Evolutionary conservation across 1,140 invertebrate genomes (phyloP), one percentile per base, ranked within the genome.

Genomic region (Odontomachus brunneus): DNA sequence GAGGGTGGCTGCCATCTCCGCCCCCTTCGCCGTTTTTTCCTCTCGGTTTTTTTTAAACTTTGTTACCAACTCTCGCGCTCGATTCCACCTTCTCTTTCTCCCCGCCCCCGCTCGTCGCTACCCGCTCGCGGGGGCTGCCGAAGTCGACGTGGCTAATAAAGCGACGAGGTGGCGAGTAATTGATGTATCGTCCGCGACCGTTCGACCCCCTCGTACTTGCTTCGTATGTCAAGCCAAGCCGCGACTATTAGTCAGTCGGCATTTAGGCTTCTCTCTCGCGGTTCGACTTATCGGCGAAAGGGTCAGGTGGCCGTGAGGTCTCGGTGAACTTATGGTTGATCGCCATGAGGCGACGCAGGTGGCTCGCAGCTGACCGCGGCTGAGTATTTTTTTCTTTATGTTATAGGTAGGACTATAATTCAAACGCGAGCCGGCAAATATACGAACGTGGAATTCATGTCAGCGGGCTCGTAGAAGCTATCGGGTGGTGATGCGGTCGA

Each of bases 31-130:
- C 38, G 9, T 3, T 44, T 44, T 44, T 44, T 44, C 38, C 9
- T 2, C n/a, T 3, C 38, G 2, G 26, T 38, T 83, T 87, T 87
- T 87, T 87, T 72, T 74, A 33, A 89, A 85, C 84, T 85, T 88
- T 71, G 65, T 87, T 86, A 83, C 53, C 63, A 29, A 88, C 57
- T 83, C 75, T 75, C 76, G 63, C 53, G 66, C 59, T 48, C 24
- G 57, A 49, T 63, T 38, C 17, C 48, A 7, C 60, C 15, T 49
- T 29, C 57, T 71, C 14, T 83, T 51, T 51, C 9, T 11, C 24
- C 5, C 60, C 63, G 48, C 38, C 22, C 0, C n/a, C n/a, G n/a
- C n/a, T 83, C 11, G 38, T 44, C 3, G 9, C 9, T 44, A 11
- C 9, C 9, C 9, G 38, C 9, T 7, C 38, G 48, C 17, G 24